Conservation (phyloP, 2,888 invertebrate genomes). For the Chesias legatella region DNA sequence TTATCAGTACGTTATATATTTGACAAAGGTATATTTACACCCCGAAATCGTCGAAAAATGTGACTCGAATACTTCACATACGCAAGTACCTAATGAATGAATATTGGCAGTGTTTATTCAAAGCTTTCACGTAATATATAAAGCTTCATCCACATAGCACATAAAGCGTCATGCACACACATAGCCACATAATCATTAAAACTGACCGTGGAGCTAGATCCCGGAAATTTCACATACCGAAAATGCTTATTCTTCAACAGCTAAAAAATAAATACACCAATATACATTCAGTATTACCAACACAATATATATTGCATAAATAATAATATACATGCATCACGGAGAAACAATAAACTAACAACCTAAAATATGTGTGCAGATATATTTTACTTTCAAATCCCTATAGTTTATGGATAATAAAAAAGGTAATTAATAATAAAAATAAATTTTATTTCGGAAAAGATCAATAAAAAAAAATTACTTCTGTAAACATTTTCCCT, state of each 20-base stretch:
- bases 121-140: constrained; percentile 35
- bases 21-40: too few relatives aligned
- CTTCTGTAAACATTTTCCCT: too few relatives aligned
- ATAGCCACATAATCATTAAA: constrained; percentile 62
- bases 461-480: too few relatives aligned
- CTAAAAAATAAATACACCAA: constrained; percentile 79
- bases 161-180: constrained; percentile 70
- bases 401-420: too few relatives aligned
- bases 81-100: constrained; percentile 48
- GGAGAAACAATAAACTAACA: constrained; percentile 2
- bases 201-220: constrained; percentile 77
- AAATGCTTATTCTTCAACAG: constrained; percentile 79
- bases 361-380: not conserved
- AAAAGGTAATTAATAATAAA: too few relatives aligned
- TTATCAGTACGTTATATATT: too few relatives aligned
- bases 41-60: too few relatives aligned
- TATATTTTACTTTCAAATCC: too few relatives aligned
- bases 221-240: constrained; percentile 80
- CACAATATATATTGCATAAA: constrained; percentile 32
- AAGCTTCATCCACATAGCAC: constrained; percentile 30
- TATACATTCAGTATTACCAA: constrained; percentile 67
- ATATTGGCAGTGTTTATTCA: constrained; percentile 58
- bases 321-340: constrained; percentile 25
- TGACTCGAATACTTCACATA: constrained; percentile 2
- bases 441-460: too few relatives aligned